Evolutionary conservation across 2,888 invertebrate species (phyloP).

Genomic region (Parthenolecanium corni): DNA sequence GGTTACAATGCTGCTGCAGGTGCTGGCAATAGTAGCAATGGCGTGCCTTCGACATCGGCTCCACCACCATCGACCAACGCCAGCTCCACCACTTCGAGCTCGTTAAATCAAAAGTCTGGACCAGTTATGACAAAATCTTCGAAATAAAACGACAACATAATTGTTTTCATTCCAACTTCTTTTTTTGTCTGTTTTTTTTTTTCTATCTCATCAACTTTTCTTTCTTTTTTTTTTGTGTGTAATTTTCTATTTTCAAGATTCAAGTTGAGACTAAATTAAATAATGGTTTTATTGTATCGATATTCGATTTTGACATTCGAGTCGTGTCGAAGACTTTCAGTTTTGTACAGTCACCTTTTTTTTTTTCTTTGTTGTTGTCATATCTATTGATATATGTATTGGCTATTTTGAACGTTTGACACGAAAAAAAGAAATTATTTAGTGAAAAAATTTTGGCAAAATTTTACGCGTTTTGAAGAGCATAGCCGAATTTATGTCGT

Average conservation of each 20-base stretch:
- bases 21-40: constrained; percentile 6
- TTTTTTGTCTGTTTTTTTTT: background rate
- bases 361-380: background rate
- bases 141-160: constrained; percentile 2
- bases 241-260: background rate
- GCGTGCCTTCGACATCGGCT: constrained; percentile 15
- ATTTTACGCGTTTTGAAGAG: no score
- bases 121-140: constrained; percentile 9
- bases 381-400: no score
- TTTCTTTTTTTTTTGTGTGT: background rate
- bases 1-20: constrained; percentile 17
- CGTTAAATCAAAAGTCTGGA: constrained; percentile 8
- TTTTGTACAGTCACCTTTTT: background rate
- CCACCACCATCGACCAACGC: constrained; percentile 15
- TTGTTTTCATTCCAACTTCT: constrained; percentile 7
- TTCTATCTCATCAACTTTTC: background rate
- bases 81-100: constrained; percentile 8
- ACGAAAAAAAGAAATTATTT: no score
- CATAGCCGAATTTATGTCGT: no score
- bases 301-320: background rate
- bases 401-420: no score
- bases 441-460: no score
- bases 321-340: constrained; percentile 1
- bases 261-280: constrained; percentile 4
- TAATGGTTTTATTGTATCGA: background rate